Evolutionary conservation across 1,140 invertebrate species (phyloP).

Genomic region (Pachyrhynchus sulphureomaculatus): DNA sequence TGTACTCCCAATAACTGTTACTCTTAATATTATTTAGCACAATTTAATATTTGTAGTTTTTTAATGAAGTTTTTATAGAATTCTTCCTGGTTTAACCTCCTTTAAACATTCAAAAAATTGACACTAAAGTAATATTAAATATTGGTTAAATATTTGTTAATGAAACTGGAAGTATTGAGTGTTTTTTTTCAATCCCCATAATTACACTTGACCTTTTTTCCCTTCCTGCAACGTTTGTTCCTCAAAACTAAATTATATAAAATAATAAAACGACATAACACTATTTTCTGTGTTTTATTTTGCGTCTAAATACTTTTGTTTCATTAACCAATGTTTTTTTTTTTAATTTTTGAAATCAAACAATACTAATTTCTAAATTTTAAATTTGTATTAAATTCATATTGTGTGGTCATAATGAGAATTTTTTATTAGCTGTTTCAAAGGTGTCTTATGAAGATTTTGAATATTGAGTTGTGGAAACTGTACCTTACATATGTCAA

Average conservation of each 20-base stretch:
- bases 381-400: neutral
- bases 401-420: conserved; percentile 9
- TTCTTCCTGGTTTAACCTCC: conserved; percentile 44
- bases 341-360: conserved; percentile 4
- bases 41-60: neutral
- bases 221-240: neutral
- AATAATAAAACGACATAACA: neutral
- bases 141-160: conserved; percentile 37
- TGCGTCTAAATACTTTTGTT: conserved; percentile 30
- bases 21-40: too few relatives aligned
- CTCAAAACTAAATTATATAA: neutral
- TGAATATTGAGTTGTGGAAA: conserved; percentile 99
- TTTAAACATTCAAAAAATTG: conserved; percentile 4
- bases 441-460: conserved; percentile 95
- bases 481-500: conserved; percentile 97
- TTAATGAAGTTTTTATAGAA: conserved; percentile 35
- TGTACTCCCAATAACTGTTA: too few relatives aligned
- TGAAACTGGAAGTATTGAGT: conserved; percentile 30
- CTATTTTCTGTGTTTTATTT: conserved; percentile 32
- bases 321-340: conserved; percentile 39
- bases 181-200: conserved; percentile 17
- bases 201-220: too few relatives aligned
- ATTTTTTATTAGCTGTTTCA: conserved; percentile 82
- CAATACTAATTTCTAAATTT: neutral
- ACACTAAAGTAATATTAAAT: conserved; percentile 2